Conservation (phyloP, 2,888 invertebrate species). For the Sarcophaga caerulescens region DNA sequence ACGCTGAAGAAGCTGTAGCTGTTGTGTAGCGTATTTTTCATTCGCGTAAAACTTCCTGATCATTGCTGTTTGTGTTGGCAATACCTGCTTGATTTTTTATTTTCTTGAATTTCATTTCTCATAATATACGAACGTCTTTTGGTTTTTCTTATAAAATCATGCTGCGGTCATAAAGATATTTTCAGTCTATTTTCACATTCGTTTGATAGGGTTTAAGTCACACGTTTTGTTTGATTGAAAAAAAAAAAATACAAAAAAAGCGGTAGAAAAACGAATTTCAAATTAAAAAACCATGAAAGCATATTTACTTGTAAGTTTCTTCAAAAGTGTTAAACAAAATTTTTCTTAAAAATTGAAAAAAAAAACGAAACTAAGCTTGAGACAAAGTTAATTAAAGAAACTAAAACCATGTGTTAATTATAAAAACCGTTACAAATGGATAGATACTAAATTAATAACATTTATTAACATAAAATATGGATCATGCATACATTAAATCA, state of each 20-base stretch:
- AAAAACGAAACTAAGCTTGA: background rate
- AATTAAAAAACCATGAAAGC: constrained; percentile 39
- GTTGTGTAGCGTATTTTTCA: no score
- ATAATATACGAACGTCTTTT: constrained; percentile 42
- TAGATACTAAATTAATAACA: background rate
- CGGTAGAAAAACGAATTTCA: constrained; percentile 1
- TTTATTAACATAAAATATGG: constrained; percentile 4
- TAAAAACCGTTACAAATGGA: background rate
- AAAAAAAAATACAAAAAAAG: background rate
- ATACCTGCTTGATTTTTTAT: background rate
- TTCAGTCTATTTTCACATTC: constrained; percentile 59
- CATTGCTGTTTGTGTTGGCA: no score
- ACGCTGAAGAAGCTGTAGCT: no score
- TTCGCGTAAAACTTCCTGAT: no score
- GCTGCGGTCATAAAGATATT: constrained; percentile 47
- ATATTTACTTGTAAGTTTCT: constrained; percentile 50
- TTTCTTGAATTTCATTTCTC: constrained; percentile 12
- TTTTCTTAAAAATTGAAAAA: constrained; percentile 6
- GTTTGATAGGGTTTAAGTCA: constrained; percentile 25
- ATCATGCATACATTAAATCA: background rate
- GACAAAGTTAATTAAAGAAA: background rate
- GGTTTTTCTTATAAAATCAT: constrained; percentile 64
- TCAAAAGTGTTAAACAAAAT: background rate
- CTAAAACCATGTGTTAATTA: background rate
- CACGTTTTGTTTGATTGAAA: constrained; percentile 19